These are phyloP conservation scores for Rallus crepitans DNA, from an alignment of 2,797 vertebrate species.

Conservation along the genomic window DNA sequence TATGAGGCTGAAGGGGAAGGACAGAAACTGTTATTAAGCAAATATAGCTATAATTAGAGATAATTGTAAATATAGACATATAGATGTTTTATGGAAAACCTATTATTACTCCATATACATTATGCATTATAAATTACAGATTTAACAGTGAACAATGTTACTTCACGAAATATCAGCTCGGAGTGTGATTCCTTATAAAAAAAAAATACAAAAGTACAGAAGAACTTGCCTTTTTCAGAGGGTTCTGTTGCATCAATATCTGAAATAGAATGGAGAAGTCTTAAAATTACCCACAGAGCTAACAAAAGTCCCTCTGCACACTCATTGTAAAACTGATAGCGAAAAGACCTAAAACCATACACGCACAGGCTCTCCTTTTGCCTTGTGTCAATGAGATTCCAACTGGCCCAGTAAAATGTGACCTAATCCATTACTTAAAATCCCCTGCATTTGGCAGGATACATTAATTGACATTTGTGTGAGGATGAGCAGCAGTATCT, in stretches of 20 bases:
- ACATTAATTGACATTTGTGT: background rate
- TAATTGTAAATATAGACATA: background rate
- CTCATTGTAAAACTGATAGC: background rate
- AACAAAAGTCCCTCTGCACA: background rate
- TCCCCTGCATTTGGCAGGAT: background rate
- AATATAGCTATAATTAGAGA: background rate
- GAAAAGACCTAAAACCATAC: background rate
- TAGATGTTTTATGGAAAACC: background rate
- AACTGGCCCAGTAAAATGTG: background rate
- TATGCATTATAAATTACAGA: background rate
- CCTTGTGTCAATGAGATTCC: background rate
- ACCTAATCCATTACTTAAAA: background rate
- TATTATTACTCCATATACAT: background rate
- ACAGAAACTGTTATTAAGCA: background rate
- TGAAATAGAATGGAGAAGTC: constrained; percentile 70
- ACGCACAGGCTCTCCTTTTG: background rate
- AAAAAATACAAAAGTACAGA: background rate
- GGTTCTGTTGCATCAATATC: constrained; percentile 15
- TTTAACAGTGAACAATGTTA: background rate
- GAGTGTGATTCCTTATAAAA: background rate
- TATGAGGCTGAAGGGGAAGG: constrained; percentile 80
- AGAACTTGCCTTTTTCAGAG: constrained; percentile 63
- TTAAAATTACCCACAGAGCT: background rate
- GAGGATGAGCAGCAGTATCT: background rate
- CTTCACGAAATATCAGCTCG: background rate